Evolutionary conservation across 1,140 invertebrate species (phyloP).

Genomic region (Brachionus calyciflorus): DNA sequence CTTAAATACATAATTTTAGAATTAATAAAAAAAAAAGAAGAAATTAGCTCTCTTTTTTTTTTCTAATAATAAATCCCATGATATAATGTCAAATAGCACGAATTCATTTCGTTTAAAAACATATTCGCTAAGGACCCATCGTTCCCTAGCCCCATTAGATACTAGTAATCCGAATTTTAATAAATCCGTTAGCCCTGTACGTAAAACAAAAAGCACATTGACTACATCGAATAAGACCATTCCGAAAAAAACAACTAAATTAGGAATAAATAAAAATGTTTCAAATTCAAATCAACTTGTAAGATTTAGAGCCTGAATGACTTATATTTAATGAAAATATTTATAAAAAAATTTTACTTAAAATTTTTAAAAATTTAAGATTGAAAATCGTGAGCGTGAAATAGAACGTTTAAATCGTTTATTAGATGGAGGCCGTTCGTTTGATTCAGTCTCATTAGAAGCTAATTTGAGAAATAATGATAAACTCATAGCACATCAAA

Average conservation of each 20-base stretch:
- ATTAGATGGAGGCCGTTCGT: conserved; percentile 59
- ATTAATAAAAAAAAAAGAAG: not conserved
- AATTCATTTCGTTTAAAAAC: conserved; percentile 34
- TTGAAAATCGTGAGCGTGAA: conserved; percentile 58
- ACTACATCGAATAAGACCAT: not conserved
- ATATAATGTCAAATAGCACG: not conserved
- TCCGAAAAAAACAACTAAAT: not conserved
- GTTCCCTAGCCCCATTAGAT: conserved; percentile 31
- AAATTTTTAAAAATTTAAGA: too few relatives aligned
- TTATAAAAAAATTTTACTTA: conserved; percentile 10
- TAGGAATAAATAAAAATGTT: not conserved
- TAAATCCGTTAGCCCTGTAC: conserved; percentile 15
- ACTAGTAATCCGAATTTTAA: conserved; percentile 45
- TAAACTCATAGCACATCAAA: conserved; percentile 59
- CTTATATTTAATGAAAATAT: not conserved
- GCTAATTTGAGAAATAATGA: conserved; percentile 59
- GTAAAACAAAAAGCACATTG: not conserved
- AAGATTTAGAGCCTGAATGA: too few relatives aligned
- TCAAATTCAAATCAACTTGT: not conserved
- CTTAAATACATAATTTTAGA: conserved; percentile 42
- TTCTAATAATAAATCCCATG: not conserved
- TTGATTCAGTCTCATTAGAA: conserved; percentile 59
- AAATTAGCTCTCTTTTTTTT: conserved; percentile 3
- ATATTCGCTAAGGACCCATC: not conserved
- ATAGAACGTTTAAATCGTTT: conserved; percentile 59